phyloP scores from a whole-genome alignment of 2,888 invertebrate genomes.

The Tiliacea aurago region DNA sequence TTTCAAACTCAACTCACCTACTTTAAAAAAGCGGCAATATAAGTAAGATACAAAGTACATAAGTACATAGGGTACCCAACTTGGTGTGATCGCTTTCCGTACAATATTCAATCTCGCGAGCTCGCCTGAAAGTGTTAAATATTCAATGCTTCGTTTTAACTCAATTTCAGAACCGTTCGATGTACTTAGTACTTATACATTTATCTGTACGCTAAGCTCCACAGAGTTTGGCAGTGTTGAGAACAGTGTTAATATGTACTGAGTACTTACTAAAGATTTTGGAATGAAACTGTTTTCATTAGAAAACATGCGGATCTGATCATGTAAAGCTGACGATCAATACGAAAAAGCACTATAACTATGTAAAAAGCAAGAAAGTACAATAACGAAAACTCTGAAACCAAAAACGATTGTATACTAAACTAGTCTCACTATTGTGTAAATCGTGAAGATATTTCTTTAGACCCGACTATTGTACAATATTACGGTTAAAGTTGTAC shows the following conservation, averaged over 20 bases:
- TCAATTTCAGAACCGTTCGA: conserved; percentile 44
- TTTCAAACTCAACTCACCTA: conserved; percentile 19
- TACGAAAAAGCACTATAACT: not conserved
- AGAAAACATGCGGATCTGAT: not conserved
- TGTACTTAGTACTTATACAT: conserved; percentile 29
- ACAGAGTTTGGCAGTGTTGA: not conserved
- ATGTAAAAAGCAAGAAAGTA: not conserved
- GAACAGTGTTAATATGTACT: not conserved
- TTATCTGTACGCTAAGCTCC: conserved; percentile 16
- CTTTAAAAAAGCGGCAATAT: conserved; percentile 22
- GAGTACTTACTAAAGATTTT: not conserved
- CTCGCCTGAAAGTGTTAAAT: conserved; percentile 46
- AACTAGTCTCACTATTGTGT: not conserved
- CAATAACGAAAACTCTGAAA: not conserved
- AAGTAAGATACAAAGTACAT: conserved; percentile 10
- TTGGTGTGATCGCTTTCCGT: conserved; percentile 40
- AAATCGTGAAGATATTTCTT: not conserved
- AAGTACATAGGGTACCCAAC: conserved; percentile 12
- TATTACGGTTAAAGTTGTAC: not conserved
- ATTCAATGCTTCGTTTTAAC: conserved; percentile 56
- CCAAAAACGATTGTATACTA: not conserved
- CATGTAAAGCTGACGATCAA: not conserved
- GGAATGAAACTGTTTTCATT: not conserved
- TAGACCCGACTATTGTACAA: not conserved
- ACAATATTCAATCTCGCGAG: conserved; percentile 52